Evolutionary conservation across 2,113 vertebrate species (phyloP).

Genomic region (Scopus umbretta): DNA sequence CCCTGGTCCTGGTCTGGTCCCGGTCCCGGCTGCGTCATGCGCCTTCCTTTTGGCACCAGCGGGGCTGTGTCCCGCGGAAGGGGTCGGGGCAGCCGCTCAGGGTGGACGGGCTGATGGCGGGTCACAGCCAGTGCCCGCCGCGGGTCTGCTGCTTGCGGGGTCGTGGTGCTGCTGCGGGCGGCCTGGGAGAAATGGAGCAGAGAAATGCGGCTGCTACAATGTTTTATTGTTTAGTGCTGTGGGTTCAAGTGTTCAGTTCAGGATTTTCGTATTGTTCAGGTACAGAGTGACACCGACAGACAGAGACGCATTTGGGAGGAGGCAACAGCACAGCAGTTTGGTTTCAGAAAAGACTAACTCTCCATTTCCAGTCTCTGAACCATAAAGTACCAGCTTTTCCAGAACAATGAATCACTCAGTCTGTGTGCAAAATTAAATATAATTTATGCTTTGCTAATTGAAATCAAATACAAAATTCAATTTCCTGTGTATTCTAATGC

Average conservation of each 20-base stretch:
- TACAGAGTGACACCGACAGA: conserved; percentile 34
- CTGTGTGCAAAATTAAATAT: conserved; percentile 66
- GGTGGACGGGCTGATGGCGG: rapidly evolving
- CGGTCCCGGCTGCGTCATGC: rapidly evolving
- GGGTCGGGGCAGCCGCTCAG: no score
- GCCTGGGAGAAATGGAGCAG: background rate
- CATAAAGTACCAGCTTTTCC: conserved; percentile 28
- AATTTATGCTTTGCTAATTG: conserved; percentile 75
- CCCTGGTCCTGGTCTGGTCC: background rate
- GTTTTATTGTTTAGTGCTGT: conserved; percentile 55
- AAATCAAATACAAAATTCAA: conserved; percentile 76
- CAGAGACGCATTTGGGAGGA: background rate
- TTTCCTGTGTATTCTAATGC: conserved; percentile 56
- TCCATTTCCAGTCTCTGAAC: conserved; percentile 36
- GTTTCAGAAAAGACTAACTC: background rate
- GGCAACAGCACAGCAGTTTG: background rate
- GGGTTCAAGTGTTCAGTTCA: background rate
- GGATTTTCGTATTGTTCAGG: background rate
- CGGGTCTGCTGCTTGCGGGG: rapidly evolving
- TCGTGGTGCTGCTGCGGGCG: background rate
- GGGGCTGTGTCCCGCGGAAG: rapidly evolving
- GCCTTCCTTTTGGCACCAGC: rapidly evolving
- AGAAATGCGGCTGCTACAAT: background rate
- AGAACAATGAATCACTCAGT: conserved; percentile 59
- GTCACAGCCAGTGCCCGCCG: rapidly evolving